Conservation (phyloP, 1,140 invertebrate genomes). For the Drosophila setifemur region DNA sequence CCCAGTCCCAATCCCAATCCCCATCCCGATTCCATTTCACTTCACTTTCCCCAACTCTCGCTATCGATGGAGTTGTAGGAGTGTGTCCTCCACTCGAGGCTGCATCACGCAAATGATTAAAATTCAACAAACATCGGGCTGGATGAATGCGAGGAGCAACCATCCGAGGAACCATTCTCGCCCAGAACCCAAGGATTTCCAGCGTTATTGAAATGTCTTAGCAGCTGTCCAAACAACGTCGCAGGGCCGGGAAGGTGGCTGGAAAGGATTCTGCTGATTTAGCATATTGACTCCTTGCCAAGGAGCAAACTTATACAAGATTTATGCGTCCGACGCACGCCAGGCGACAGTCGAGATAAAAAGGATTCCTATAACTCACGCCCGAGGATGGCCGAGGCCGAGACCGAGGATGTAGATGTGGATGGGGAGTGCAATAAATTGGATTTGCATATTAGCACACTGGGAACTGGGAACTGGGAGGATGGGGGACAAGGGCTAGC, state of each 20-base stretch:
- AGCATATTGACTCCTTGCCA: constrained; percentile 80
- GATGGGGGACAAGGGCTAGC: background rate
- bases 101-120: constrained; percentile 59
- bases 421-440: constrained; percentile 72
- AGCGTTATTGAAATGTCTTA: constrained; percentile 76
- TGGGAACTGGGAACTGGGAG: background rate
- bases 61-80: constrained; percentile 27
- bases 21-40: too few relatives aligned
- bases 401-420: background rate
- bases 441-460: constrained; percentile 82
- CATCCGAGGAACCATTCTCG: constrained; percentile 36
- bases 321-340: constrained; percentile 66
- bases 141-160: constrained; percentile 11
- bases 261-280: constrained; percentile 65
- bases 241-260: background rate
- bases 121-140: constrained; percentile 63
- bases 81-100: background rate
- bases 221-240: constrained; percentile 70
- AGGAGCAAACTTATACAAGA: constrained; percentile 78
- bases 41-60: constrained; percentile 29
- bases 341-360: constrained; percentile 71
- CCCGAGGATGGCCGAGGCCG: constrained; percentile 15
- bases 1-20: too few relatives aligned
- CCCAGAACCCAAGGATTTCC: constrained; percentile 39
- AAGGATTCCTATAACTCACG: constrained; percentile 73